phyloP scores from a whole-genome alignment of 1,140 invertebrate genomes.

The Drosophila seguyi region DNA sequence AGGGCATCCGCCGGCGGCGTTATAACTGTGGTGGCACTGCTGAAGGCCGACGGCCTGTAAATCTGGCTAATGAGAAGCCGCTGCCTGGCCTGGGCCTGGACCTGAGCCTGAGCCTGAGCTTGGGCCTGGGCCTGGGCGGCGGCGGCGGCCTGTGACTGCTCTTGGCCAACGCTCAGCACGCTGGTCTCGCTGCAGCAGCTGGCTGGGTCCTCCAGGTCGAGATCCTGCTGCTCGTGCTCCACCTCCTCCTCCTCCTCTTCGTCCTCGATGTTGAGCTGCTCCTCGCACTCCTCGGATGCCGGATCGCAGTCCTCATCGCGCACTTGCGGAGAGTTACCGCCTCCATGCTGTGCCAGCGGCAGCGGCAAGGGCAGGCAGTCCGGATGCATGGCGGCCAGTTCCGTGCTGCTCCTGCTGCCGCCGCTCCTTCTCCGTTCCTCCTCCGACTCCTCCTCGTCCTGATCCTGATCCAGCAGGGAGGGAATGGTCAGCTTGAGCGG shows the following conservation, averaged over 20 bases:
- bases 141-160: conserved; percentile 83
- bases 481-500: conserved; percentile 64
- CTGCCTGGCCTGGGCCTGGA: conserved; percentile 58
- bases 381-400: conserved; percentile 62
- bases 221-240: conserved; percentile 27
- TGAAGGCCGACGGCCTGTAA: conserved; percentile 76
- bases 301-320: conserved; percentile 41
- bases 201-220: conserved; percentile 60
- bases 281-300: conserved; percentile 43
- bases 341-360: conserved; percentile 56
- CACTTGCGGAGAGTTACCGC: conserved; percentile 69
- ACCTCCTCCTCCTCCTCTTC: conserved; percentile 47
- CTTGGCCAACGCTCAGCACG: conserved; percentile 89
- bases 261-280: conserved; percentile 66
- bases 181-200: conserved; percentile 89
- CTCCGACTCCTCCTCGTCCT: conserved; percentile 21
- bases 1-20: conserved; percentile 14
- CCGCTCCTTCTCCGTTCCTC: conserved; percentile 10
- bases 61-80: conserved; percentile 65
- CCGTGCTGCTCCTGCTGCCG: conserved; percentile 11
- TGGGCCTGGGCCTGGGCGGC: conserved; percentile 11
- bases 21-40: conserved; percentile 51
- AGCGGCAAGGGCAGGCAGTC: conserved; percentile 73
- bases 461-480: conserved; percentile 37
- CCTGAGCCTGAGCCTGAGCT: conserved; percentile 37